These are phyloP conservation scores for Ectobius pallidus DNA, from an alignment of 2,888 invertebrate species.

Conservation along the genomic window DNA sequence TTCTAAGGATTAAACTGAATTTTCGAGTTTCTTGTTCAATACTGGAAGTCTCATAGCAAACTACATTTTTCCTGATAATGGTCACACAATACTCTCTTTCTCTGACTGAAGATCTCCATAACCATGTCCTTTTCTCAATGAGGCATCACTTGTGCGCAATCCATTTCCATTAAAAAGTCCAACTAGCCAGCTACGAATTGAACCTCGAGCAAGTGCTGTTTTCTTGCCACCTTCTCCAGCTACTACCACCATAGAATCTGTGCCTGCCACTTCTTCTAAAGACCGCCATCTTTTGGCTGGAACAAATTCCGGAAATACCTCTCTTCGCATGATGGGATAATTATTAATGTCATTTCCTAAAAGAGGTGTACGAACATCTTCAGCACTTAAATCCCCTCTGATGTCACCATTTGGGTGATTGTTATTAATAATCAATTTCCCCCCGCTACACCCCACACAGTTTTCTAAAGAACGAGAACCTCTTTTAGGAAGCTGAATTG, in stretches of 20 bases:
- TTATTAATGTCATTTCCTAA: conserved; percentile 54
- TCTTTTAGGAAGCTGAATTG: conserved; percentile 47
- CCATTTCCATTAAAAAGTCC: conserved; percentile 76
- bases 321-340: conserved; percentile 31
- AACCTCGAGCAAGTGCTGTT: conserved; percentile 65
- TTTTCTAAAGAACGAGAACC: conserved; percentile 58
- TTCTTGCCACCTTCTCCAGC: conserved; percentile 58
- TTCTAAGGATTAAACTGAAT: no score
- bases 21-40: not conserved
- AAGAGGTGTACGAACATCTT: conserved; percentile 58
- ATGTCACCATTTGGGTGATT: conserved; percentile 63
- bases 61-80: not conserved
- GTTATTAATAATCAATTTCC: conserved; percentile 57
- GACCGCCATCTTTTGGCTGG: conserved; percentile 78
- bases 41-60: not conserved
- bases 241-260: conserved; percentile 44
- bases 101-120: conserved; percentile 63
- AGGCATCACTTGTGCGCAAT: conserved; percentile 68
- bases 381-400: conserved; percentile 49
- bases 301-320: conserved; percentile 51
- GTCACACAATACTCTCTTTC: conserved; percentile 66
- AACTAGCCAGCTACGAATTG: conserved; percentile 75
- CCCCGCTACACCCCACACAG: conserved; percentile 54
- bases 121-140: conserved; percentile 59
- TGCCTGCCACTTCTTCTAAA: conserved; percentile 67